phyloP scores from a whole-genome alignment of 2,888 invertebrate genomes.

The Rutpela maculata region DNA sequence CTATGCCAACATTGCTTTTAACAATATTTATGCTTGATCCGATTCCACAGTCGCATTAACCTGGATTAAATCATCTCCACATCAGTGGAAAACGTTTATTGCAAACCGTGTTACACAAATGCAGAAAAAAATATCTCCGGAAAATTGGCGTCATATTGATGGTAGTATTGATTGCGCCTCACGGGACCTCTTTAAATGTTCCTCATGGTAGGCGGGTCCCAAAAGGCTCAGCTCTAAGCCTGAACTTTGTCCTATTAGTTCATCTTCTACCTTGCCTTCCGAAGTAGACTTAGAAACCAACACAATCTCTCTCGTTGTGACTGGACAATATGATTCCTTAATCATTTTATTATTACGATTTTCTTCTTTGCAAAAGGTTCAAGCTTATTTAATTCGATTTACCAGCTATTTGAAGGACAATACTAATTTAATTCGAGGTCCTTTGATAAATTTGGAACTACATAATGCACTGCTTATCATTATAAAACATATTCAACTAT shows the following conservation, averaged over 20 bases:
- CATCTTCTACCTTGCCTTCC: background rate
- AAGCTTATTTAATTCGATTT: too few species aligned
- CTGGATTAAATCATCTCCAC: constrained; percentile 10
- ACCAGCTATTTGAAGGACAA: too few species aligned
- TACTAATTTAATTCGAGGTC: background rate
- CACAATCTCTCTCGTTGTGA: too few species aligned
- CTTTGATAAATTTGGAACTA: background rate
- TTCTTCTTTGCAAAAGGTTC: background rate
- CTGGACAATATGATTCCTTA: background rate
- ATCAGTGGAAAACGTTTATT: too few species aligned
- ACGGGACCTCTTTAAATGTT: background rate
- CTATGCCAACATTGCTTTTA: too few species aligned
- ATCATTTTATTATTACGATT: background rate
- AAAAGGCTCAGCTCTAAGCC: background rate
- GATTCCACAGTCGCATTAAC: constrained; percentile 5
- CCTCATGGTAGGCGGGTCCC: constrained; percentile 16
- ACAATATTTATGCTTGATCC: background rate
- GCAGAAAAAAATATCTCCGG: background rate
- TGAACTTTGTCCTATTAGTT: background rate
- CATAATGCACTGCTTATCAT: background rate
- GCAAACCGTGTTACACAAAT: background rate
- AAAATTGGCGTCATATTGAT: background rate
- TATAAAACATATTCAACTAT: background rate
- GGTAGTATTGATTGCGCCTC: background rate
- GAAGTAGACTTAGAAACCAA: background rate